These are phyloP conservation scores for Eudyptes chrysolophus DNA, from an alignment of 2,113 vertebrate genomes.

Conservation along the genomic window DNA sequence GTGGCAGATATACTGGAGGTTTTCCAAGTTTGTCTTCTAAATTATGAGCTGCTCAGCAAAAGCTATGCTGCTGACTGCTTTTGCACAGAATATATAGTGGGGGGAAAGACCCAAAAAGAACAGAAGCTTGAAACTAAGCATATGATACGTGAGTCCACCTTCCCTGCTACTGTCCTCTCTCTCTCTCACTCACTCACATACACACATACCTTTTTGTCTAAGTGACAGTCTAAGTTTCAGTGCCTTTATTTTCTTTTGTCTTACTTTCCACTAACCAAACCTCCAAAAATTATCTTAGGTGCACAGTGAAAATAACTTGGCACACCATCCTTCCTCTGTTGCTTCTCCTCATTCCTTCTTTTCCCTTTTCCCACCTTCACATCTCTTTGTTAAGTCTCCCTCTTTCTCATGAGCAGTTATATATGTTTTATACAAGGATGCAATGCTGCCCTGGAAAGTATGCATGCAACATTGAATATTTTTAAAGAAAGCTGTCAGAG, in stretches of 20 bases:
- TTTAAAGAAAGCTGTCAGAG: background rate
- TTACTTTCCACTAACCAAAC: background rate
- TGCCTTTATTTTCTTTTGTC: background rate
- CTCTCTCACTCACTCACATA: too few species aligned
- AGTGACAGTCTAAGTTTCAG: background rate
- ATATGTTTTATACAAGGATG: background rate
- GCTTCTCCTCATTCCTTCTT: background rate
- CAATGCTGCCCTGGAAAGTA: background rate
- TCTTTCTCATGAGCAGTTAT: background rate
- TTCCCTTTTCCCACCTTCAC: background rate
- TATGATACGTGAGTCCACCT: background rate
- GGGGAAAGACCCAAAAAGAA: background rate
- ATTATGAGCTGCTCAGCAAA: constrained; percentile 30
- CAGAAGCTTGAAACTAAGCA: background rate
- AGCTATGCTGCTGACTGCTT: background rate
- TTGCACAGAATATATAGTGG: background rate
- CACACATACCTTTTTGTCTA: too few species aligned
- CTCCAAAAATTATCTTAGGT: background rate
- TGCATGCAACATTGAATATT: background rate
- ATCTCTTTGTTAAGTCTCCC: background rate
- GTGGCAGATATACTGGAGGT: constrained; percentile 34
- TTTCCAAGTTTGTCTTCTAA: constrained; percentile 46
- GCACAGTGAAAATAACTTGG: background rate
- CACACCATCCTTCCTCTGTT: background rate
- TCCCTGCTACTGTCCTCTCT: background rate